These are phyloP conservation scores for Oscarella lobularis DNA, from an alignment of 37 sponge, comb jelly and placozoan species.

Conservation along the genomic window DNA sequence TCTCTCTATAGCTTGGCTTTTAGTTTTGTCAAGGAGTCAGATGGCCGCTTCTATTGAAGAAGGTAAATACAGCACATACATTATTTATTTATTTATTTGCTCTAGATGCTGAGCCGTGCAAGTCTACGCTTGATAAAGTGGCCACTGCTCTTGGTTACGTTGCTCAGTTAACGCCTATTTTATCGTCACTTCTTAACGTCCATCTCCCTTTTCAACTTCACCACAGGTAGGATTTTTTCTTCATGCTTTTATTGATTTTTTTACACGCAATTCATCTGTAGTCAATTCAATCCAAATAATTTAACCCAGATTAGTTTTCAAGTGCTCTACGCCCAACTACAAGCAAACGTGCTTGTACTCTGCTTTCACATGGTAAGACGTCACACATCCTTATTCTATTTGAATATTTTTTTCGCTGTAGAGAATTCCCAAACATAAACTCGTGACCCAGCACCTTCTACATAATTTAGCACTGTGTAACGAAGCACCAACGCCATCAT, in stretches of 20 bases:
- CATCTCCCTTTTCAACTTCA: background rate
- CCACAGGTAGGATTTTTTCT: background rate
- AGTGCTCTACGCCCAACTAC: background rate
- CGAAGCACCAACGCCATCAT: background rate
- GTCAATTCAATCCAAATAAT: background rate
- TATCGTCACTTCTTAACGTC: background rate
- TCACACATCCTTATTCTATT: background rate
- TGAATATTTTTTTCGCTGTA: background rate
- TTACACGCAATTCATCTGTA: too few relatives aligned
- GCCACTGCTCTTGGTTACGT: background rate
- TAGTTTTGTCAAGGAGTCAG: too few relatives aligned
- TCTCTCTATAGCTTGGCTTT: too few relatives aligned
- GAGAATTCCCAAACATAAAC: background rate
- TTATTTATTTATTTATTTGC: background rate
- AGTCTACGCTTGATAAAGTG: background rate
- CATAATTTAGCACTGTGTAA: background rate
- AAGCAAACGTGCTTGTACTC: background rate
- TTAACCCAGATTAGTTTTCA: background rate
- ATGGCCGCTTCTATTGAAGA: too few relatives aligned
- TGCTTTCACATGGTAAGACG: background rate
- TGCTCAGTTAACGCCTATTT: background rate
- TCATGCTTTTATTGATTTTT: background rate
- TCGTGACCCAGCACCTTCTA: background rate
- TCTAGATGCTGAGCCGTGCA: background rate
- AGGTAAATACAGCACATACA: too few relatives aligned